Conservation (phyloP, 2,888 invertebrate species). For the Archips crataeganus region DNA sequence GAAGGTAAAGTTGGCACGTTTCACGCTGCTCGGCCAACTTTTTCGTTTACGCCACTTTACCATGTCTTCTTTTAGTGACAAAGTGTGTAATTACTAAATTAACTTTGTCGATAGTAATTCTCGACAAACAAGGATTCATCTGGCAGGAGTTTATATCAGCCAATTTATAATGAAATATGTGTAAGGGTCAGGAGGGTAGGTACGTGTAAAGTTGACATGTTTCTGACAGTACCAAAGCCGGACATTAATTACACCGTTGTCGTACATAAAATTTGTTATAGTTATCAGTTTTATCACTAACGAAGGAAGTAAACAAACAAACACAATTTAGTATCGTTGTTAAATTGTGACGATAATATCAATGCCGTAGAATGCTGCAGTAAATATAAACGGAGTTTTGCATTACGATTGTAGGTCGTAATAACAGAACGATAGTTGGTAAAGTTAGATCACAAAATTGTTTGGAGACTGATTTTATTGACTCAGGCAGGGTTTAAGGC, state of each 20-base stretch:
- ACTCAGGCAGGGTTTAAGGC: neutral
- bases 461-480: neutral
- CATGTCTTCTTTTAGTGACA: too few relatives aligned
- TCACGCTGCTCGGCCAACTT: too few relatives aligned
- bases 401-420: conserved; percentile 1
- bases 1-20: too few relatives aligned
- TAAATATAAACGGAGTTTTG: conserved; percentile 22
- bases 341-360: conserved; percentile 20
- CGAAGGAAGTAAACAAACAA: conserved; percentile 15
- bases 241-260: neutral
- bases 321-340: conserved; percentile 21
- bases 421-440: conserved; percentile 9
- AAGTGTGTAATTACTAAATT: too few relatives aligned
- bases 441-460: conserved; percentile 22
- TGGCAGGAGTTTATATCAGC: too few relatives aligned
- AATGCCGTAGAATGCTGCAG: conserved; percentile 19
- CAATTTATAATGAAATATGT: too few relatives aligned
- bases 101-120: too few relatives aligned
- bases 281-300: neutral
- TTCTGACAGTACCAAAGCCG: too few relatives aligned
- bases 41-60: too few relatives aligned
- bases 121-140: too few relatives aligned
- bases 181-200: too few relatives aligned
- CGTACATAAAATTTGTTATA: neutral
- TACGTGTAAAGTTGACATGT: too few relatives aligned